A percentile compares a stretch with the other conserved stretches of the same genome.
Evolutionary conservation across 2,113 vertebrate species (phyloP).

Genomic region (Emydocephalus ijimae): DNA sequence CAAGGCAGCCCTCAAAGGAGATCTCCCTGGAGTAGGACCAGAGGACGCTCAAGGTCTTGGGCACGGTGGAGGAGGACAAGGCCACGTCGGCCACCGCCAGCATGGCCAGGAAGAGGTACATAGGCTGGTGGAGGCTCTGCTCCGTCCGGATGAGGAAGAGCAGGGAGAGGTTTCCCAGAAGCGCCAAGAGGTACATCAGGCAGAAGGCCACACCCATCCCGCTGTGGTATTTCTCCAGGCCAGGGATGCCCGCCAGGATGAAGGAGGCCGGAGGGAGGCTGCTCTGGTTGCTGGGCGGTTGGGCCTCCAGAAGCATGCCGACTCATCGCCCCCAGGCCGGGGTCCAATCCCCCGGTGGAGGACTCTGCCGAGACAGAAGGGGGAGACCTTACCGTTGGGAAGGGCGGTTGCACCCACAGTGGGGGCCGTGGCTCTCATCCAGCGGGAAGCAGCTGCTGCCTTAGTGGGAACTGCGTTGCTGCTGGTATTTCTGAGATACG

Average conservation of each 20-base stretch:
- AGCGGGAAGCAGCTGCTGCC: background rate
- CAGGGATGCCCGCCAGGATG: background rate
- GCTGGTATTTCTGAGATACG: background rate
- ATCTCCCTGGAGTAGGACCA: background rate
- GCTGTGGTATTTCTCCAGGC: background rate
- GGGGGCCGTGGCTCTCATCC: background rate
- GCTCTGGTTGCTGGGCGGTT: background rate
- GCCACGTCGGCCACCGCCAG: background rate
- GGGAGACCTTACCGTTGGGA: background rate
- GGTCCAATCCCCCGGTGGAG: background rate
- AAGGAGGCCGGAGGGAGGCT: background rate
- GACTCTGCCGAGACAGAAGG: background rate
- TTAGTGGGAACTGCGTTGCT: background rate
- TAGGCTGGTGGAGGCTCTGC: background rate
- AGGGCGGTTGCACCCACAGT: background rate
- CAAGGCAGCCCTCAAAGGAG: background rate
- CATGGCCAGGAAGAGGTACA: conserved; percentile 6
- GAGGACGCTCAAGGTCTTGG: background rate
- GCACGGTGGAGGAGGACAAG: background rate
- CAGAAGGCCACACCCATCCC: background rate
- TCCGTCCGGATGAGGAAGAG: background rate
- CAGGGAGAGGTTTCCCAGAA: background rate
- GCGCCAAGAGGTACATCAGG: background rate
- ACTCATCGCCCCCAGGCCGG: background rate
- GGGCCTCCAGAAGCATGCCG: background rate